Base-by-base conservation (phyloP, 2,888 invertebrate genomes). In the Incurvaria masculella region DNA sequence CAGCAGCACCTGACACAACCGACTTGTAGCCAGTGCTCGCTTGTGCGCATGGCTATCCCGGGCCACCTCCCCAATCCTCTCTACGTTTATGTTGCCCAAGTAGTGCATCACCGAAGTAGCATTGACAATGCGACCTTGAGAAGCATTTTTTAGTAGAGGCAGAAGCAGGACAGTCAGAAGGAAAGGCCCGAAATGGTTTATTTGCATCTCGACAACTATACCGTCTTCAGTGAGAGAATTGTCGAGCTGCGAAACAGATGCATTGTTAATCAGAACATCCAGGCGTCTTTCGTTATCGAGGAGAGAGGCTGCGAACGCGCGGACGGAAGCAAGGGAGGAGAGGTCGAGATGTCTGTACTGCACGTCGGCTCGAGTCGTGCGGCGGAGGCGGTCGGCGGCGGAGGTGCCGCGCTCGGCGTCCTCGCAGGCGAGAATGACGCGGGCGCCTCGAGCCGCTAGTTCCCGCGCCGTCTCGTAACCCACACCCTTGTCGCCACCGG, bases 131-230 rank as follows among this genome's bases (percentile, higher is more conserved):
- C 89, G 80, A 40, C 85, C 80, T 2, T 86, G 84, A 1, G 76
- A 72, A 8, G 86, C 83, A 57, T 75, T 79, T 64, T 86, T 87
- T 53, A 88, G 58, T 38, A 88, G 63, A 70, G 87, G 87, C 53
- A 88, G 83, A 10, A 97, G 75, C 16, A 89, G 69, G 58, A 85
- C 84, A 2, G 88, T 89, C 46, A 91, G 69, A 47, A 91, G 70
- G 62, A 89, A 91, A 1, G 84, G 86, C n/a, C 86, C 87, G 59
- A 85, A 85, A 64, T 86, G 84, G 63, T 90, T 89, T 44, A 85
- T 81, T 60, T 87, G 87, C 81, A 87, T 84, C 49, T 82, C 83
- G 14, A 78, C 62, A 56, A 88, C 85, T 49, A 88, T 69, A 3
- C 86, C 86, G 58, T 89, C 87, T 56, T 81, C 74, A 2, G 87